Evolutionary conservation across 2,797 vertebrate species (phyloP), one percentile per base, ranked within the genome.

Genomic region (Sternarchorhynchus goeldii): DNA sequence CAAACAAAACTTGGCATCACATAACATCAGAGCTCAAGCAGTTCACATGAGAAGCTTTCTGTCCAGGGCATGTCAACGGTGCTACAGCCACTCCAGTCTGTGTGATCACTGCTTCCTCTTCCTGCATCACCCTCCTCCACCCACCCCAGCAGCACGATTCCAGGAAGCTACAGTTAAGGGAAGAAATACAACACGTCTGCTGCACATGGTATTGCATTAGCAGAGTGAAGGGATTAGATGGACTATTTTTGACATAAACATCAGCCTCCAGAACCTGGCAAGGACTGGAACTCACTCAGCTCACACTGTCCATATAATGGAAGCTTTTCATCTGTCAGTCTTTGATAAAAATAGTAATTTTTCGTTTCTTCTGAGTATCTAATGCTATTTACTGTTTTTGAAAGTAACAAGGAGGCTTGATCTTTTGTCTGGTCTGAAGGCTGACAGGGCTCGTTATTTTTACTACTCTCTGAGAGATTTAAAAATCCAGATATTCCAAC

Each of bases 1-100:
- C 86, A 90, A 72, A 87, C 84, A 73, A 80, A 83, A 88, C 90
- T 88, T 88, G 32, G 29, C 82, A 88, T 90, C 86, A 87, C 84
- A 91, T 89, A 89, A 87, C 84, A 88, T 86, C 68, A 68, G 77
- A 86, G 86, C 90, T 89, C 86, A 81, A 85, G 70, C 77, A 53
- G 20, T 82, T 83, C 69, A 41, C 34, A 31, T 55, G 60, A 71
- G 86, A 86, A 88, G 86, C 86, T 87, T 87, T 86, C 81, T 59
- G 84, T 78, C 75, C 81, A 45, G 82, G 86, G 87, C 88, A 85
- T 85, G 88, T 88, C 90, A 89, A 85, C 75, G 6, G 36, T 65
- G 63, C 41, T 36, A 45, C 31, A 32, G 29, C 3, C 14, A 31
- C 29, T 17, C 8, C 16, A n/a, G 5, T 6, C 62, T 36, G 34